A percentile compares a stretch with the other conserved stretches of the same genome.
Conservation (phyloP, 2,113 vertebrate genomes). For the Ammodytes marinus region DNA sequence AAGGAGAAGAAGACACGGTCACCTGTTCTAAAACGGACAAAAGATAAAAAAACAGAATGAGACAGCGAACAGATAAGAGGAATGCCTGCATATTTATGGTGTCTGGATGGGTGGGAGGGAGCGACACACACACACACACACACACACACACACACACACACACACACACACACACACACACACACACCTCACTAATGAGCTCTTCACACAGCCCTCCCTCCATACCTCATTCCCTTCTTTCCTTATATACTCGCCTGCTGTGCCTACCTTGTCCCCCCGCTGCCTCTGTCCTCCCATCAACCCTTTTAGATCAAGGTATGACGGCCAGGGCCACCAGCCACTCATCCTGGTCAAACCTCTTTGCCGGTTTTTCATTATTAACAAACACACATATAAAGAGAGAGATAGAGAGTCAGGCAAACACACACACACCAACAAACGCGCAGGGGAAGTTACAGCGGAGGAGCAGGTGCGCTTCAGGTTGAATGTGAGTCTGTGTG, state of each 20-base stretch:
- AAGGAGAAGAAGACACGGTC: neutral
- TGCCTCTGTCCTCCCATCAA: neutral
- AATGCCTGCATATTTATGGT: constrained; percentile 35
- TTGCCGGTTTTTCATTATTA: constrained; percentile 27
- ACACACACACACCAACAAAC: neutral
- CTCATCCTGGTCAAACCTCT: neutral
- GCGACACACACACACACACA: constrained; percentile 8
- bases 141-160: constrained; percentile 21
- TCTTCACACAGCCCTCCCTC: constrained; percentile 49
- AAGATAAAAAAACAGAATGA: neutral
- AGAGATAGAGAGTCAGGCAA: neutral
- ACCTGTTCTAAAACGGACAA: constrained; percentile 7
- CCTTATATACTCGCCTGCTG: neutral
- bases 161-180: constrained; percentile 17
- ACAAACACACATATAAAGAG: constrained; percentile 8
- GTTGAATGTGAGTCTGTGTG: constrained; percentile 10
- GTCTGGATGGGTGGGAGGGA: constrained; percentile 57
- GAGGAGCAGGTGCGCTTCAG: constrained; percentile 49
- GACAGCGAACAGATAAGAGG: constrained; percentile 27
- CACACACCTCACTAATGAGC: constrained; percentile 50
- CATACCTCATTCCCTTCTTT: constrained; percentile 6
- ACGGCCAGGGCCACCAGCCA: neutral
- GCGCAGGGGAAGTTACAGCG: constrained; percentile 13
- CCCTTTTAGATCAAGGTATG: neutral
- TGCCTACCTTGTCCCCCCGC: neutral